Evolutionary conservation across 2,113 vertebrate genomes (phyloP).

Genomic region (Tamias sibiricus): DNA sequence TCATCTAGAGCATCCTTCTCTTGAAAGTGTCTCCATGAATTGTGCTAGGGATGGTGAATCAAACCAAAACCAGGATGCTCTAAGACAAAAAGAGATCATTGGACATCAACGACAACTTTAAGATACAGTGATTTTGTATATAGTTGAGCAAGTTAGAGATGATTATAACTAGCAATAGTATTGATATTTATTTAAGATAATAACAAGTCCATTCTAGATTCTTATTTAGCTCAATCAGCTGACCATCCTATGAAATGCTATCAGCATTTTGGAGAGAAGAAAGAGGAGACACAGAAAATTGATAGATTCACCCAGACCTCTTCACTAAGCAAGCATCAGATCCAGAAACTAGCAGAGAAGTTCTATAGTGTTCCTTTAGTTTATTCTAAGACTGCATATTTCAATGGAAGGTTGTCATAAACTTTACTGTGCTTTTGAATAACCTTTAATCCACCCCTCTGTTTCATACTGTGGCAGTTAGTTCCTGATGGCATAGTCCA

Average conservation of each 20-base stretch:
- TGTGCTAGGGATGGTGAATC: neutral
- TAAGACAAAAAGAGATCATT: neutral
- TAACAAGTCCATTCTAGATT: neutral
- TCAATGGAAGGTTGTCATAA: neutral
- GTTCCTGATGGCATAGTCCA: neutral
- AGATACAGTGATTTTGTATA: neutral
- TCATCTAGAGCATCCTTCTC: neutral
- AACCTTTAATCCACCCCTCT: neutral
- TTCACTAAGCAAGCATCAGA: neutral
- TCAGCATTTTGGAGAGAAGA: neutral
- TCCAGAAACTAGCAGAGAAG: neutral
- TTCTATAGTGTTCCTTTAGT: neutral
- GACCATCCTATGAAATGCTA: neutral
- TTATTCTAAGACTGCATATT: neutral
- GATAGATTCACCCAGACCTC: neutral
- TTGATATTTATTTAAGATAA: neutral
- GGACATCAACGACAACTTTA: neutral
- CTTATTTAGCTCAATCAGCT: neutral
- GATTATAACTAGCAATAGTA: neutral
- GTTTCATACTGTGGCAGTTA: neutral
- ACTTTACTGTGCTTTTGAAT: neutral
- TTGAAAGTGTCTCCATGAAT: neutral
- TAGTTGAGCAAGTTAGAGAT: neutral
- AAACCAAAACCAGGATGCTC: neutral
- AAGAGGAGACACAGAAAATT: neutral